phyloP scores from a whole-genome alignment of 1,140 invertebrate genomes.

The Lordiphosa stackelbergi region DNA sequence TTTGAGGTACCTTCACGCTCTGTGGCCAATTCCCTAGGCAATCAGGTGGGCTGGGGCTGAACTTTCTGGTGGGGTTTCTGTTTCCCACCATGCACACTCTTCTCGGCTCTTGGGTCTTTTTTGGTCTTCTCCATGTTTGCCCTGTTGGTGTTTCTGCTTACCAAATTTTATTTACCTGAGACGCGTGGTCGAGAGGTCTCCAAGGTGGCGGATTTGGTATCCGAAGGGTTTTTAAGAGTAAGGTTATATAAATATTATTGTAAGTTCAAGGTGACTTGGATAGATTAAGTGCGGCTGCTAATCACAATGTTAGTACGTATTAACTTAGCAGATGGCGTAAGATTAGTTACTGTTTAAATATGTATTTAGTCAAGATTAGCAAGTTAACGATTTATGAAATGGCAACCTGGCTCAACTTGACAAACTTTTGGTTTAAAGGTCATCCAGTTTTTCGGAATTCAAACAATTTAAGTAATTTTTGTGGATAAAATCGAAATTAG shows the following conservation, averaged over 20 bases:
- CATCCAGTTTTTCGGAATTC: no score
- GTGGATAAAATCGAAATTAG: no score
- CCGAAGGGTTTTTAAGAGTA: slow-evolving; percentile 70
- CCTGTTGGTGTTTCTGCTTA: slow-evolving; percentile 80
- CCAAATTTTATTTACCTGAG: slow-evolving; percentile 83
- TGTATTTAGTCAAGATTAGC: no score
- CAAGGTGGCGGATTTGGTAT: slow-evolving; percentile 79
- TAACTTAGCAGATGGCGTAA: no score
- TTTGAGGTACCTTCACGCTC: slow-evolving; percentile 89
- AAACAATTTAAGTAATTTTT: no score
- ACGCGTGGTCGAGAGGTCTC: slow-evolving; percentile 81
- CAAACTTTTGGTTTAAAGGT: no score
- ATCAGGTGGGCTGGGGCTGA: slow-evolving; percentile 84
- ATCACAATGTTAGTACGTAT: no score
- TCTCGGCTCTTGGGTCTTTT: slow-evolving; percentile 83
- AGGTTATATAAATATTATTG: slow-evolving; percentile 15
- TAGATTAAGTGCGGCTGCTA: no score
- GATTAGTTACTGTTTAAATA: no score
- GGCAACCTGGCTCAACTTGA: no score
- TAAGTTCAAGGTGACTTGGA: neutral
- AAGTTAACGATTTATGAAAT: no score
- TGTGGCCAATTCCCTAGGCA: slow-evolving; percentile 88
- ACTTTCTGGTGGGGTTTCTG: slow-evolving; percentile 91
- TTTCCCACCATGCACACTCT: slow-evolving; percentile 82
- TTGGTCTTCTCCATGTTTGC: slow-evolving; percentile 82